Evolutionary conservation across 2,888 invertebrate species (phyloP).

Genomic region (Aplocera efformata): DNA sequence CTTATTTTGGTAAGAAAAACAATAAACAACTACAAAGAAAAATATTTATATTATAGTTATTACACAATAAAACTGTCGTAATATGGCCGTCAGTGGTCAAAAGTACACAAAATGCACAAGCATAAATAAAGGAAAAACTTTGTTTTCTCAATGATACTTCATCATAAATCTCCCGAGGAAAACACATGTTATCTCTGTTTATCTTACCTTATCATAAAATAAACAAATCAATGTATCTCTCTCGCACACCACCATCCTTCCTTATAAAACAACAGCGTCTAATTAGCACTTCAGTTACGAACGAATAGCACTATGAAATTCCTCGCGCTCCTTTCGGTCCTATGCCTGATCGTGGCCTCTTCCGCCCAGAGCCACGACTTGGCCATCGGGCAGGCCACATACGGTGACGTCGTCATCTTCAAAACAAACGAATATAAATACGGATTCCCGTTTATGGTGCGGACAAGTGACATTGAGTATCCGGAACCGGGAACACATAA

Average conservation of each 20-base stretch:
- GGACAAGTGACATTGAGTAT: slow-evolving; percentile 56
- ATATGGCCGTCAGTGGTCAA: too few species aligned
- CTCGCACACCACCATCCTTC: slow-evolving; percentile 39
- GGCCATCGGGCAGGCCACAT: slow-evolving; percentile 49
- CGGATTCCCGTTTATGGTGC: slow-evolving; percentile 58
- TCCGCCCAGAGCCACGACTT: slow-evolving; percentile 63
- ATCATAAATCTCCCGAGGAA: neutral
- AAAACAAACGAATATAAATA: slow-evolving; percentile 61
- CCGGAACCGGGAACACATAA: slow-evolving; percentile 58
- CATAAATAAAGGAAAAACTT: too few species aligned
- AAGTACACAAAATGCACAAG: too few species aligned
- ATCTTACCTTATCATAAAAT: neutral
- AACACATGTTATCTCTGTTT: neutral
- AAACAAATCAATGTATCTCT: slow-evolving; percentile 33
- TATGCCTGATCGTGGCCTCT: slow-evolving; percentile 46
- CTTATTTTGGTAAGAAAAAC: too few species aligned
- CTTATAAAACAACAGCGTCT: slow-evolving; percentile 57
- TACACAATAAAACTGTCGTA: too few species aligned
- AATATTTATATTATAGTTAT: too few species aligned
- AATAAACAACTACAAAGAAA: too few species aligned
- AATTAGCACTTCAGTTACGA: slow-evolving; percentile 63
- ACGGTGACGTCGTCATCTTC: slow-evolving; percentile 59
- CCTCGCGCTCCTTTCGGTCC: slow-evolving; percentile 37
- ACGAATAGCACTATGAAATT: slow-evolving; percentile 58
- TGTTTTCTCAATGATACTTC: neutral